Evolutionary conservation across 2,113 vertebrate species (phyloP), one percentile per base, ranked within the genome.

Genomic region (Colistium nudipinnis): DNA sequence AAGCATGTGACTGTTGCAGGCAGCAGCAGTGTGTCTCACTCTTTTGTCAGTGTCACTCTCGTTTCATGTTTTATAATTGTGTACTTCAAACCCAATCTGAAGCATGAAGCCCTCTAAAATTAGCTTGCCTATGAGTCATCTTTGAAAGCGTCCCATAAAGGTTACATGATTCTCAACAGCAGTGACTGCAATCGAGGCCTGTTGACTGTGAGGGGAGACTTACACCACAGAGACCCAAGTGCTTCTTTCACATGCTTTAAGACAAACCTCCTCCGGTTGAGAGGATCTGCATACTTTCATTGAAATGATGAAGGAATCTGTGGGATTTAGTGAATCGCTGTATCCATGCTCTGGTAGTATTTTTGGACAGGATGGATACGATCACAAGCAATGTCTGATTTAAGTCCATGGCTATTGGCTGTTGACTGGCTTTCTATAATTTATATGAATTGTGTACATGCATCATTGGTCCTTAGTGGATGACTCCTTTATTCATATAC

Each of bases 141-240:
- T 84, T 66, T 83, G 87, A 89, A 92, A 91, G 79, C 83, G 78
- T 86, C 65, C 80, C 74, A 82, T 90, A 92, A 93, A 94, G 91
- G 91, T 92, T 92, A 87, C 78, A 81, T 86, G 74, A 84, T 91
- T 91, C 85, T 86, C 84, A 91, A 90, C 83, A 82, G 86, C 83
- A 84, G 73, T 61, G 67, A 82, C 78, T 89, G 85, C 81, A 85
- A 78, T 84, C 63, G 65, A 84, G 78, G 75, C 24, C 80, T 76
- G 81, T 60, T 87, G 78, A 74, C 65, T 87, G 70, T 45, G 56
- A 71, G 73, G 63, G 65, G 62, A 27, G 70, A 70, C 73, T 80
- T 28, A 14, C 82, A 88, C 86, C 84, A 86, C 84, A 80, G 68
- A 78, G 74, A 83, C 65, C 63, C 33, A 12, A 66, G 71, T 55